Conservation (phyloP, 2,797 vertebrate genomes). For the Scolopax rusticola region DNA sequence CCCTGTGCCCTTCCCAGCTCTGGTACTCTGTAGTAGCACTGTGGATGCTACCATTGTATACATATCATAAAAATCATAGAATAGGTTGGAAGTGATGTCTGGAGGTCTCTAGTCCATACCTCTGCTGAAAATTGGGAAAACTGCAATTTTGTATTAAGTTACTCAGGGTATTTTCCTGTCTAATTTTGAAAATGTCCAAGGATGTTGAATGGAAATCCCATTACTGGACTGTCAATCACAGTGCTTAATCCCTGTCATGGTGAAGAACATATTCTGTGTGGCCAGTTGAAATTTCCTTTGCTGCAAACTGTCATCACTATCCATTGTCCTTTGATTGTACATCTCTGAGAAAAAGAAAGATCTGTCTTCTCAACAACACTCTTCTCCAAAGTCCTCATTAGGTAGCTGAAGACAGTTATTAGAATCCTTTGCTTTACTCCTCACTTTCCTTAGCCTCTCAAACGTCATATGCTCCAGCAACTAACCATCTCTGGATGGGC, state of each 20-base stretch:
- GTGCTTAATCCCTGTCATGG: neutral
- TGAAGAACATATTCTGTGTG: neutral
- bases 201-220: neutral
- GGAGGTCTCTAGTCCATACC: neutral
- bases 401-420: neutral
- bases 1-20: accelerated
- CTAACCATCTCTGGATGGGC: neutral
- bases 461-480: neutral
- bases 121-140: neutral
- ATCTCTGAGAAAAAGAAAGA: neutral
- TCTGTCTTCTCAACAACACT: neutral
- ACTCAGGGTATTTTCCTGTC: neutral
- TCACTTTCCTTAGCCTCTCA: neutral
- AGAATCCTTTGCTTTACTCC: neutral
- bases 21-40: neutral
- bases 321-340: neutral
- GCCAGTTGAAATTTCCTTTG: neutral
- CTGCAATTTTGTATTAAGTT: neutral
- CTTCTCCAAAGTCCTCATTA: neutral
- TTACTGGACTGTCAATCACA: neutral
- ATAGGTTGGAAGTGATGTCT: neutral
- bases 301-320: neutral
- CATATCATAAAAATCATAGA: neutral
- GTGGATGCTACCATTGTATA: neutral
- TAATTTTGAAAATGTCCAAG: neutral